Evolutionary conservation across 1,140 invertebrate species (phyloP).

Genomic region (Drosophila arizonae): DNA sequence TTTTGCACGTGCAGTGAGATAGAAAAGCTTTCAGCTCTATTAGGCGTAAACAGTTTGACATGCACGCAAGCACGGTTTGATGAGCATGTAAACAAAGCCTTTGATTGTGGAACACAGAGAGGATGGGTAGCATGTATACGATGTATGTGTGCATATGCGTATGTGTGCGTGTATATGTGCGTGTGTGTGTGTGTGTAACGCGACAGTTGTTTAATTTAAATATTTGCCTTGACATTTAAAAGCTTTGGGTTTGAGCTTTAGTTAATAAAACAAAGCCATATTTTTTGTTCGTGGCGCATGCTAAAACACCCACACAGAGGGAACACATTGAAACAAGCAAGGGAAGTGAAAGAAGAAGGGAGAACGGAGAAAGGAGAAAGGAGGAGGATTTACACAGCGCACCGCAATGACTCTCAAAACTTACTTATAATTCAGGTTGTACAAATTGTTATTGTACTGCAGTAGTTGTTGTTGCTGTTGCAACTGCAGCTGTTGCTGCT

Average conservation of each 20-base stretch:
- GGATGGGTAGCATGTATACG: background rate
- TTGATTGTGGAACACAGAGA: background rate
- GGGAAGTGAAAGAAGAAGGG: background rate
- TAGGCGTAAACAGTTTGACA: constrained; percentile 37
- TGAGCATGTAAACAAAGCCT: constrained; percentile 39
- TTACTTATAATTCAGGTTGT: constrained; percentile 76
- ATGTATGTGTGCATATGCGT: background rate
- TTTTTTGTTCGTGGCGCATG: constrained; percentile 3
- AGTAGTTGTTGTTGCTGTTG: constrained; percentile 61
- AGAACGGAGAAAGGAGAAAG: background rate
- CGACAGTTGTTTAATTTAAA: constrained; percentile 30
- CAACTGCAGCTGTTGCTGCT: constrained; percentile 48
- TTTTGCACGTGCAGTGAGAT: background rate
- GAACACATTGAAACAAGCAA: constrained; percentile 14
- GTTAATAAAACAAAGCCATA: constrained; percentile 20
- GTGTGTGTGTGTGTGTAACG: background rate
- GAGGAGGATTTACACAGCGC: constrained; percentile 20
- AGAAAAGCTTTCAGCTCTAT: constrained; percentile 5
- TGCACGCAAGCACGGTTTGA: constrained; percentile 49
- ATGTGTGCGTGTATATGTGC: background rate
- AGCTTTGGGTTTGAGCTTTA: constrained; percentile 12
- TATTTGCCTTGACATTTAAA: constrained; percentile 18
- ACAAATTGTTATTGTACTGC: constrained; percentile 77
- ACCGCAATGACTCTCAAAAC: constrained; percentile 61
- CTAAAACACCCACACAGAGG: constrained; percentile 12